Conservation (phyloP, 2,888 invertebrate species). For the Drosophila kambysellisi region DNA sequence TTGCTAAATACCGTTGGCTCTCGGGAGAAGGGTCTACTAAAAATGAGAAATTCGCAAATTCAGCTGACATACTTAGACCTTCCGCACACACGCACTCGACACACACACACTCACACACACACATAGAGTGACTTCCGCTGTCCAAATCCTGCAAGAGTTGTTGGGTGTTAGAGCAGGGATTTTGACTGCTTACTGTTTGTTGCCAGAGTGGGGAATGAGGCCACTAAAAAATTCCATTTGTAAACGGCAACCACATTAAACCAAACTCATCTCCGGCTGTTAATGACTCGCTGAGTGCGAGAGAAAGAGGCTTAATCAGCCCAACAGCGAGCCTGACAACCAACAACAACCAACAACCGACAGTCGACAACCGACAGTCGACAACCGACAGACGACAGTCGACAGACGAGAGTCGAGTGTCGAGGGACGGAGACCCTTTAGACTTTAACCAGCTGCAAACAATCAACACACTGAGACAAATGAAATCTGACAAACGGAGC, state of each 20-base stretch:
- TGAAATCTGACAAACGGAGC: conserved; percentile 70
- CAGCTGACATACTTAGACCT: conserved; percentile 44
- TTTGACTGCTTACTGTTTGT: conserved; percentile 44
- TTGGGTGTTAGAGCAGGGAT: conserved; percentile 26
- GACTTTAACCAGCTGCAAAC: conserved; percentile 58
- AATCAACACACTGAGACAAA: conserved; percentile 67
- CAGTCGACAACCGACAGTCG: not conserved
- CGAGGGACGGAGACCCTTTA: conserved; percentile 4
- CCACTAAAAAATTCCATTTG: conserved; percentile 80
- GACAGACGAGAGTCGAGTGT: not conserved
- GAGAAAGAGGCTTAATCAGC: conserved; percentile 49
- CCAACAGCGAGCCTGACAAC: conserved; percentile 26
- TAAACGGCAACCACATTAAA: conserved; percentile 78
- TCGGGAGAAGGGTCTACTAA: conserved; percentile 36
- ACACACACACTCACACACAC: conserved; percentile 6
- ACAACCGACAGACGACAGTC: not conserved
- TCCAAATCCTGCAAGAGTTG: conserved; percentile 56
- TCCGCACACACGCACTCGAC: conserved; percentile 35
- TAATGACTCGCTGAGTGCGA: conserved; percentile 69
- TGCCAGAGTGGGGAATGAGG: conserved; percentile 16
- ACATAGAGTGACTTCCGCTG: conserved; percentile 62
- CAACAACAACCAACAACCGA: conserved; percentile 3
- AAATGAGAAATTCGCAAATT: conserved; percentile 61
- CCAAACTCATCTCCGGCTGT: conserved; percentile 80
- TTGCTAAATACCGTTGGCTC: conserved; percentile 34